These are phyloP conservation scores for Camarhynchus parvulus DNA, from an alignment of 2,113 vertebrate species.

Conservation along the genomic window DNA sequence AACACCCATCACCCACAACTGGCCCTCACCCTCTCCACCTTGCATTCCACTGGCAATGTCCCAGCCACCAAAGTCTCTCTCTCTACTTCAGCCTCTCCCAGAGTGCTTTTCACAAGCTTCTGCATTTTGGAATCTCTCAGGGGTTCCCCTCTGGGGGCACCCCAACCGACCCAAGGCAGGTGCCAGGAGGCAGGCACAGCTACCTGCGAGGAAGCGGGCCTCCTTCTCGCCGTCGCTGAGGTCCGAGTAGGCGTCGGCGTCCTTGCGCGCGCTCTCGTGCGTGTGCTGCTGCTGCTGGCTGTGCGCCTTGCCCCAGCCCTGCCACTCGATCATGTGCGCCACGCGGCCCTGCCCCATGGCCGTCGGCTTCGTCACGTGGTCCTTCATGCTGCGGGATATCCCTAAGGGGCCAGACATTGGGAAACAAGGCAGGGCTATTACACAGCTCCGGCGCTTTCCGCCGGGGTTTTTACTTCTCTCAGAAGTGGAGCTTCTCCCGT, in stretches of 20 bases:
- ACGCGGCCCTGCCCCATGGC: constrained; percentile 95
- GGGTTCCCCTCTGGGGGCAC: background rate
- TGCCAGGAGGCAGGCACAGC: background rate
- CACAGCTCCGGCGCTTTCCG: background rate
- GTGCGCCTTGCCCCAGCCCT: constrained; percentile 90
- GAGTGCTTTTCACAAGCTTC: background rate
- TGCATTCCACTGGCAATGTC: background rate
- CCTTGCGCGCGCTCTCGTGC: constrained; percentile 87
- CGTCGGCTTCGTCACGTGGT: constrained; percentile 96
- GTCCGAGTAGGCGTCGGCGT: constrained; percentile 95
- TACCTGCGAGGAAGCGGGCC: constrained; percentile 95
- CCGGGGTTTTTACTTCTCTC: background rate
- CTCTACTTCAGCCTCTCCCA: background rate
- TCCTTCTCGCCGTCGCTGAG: constrained; percentile 98
- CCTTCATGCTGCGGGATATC: constrained; percentile 93
- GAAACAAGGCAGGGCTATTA: constrained; percentile 61
- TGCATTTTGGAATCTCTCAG: background rate
- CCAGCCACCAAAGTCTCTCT: background rate
- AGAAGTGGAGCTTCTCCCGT: background rate
- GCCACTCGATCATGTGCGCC: constrained; percentile 99
- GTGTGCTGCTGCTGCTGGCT: constrained; percentile 84
- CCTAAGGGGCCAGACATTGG: constrained; percentile 79
- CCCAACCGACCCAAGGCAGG: background rate
- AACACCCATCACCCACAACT: background rate
- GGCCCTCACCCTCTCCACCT: background rate